Base-by-base conservation (phyloP, 2,888 invertebrate genomes). In the Cactoblastis cactorum region DNA sequence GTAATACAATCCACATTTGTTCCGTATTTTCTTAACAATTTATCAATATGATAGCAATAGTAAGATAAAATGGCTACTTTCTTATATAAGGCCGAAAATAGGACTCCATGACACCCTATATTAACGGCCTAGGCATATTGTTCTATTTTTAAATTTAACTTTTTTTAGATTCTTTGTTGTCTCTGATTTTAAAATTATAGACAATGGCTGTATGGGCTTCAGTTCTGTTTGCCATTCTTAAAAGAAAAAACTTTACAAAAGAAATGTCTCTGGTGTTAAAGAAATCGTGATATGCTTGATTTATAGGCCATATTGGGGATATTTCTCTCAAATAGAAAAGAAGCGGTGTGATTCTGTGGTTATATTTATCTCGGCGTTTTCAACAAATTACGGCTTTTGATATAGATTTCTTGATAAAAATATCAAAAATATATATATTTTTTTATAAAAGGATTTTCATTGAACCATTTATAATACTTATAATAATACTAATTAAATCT, bases 21-120 rank as follows among this genome's bases (percentile, higher is more conserved):
- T 37, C 17, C 11, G 43, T 43, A 43, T 43, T 43, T 43, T 43
- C 43, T 32, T 43, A 43, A 15, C 15, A 28, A n/a, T 43, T 43
- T 43, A 43, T 43, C 46, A 41, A 41, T 37, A 17, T 17, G 35
- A 53, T 39, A 45, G 45, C 47, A 50, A 56, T 28, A 52, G 43
- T 49, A 24, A 3, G 11, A 28, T 11, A 15, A 4, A 0, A 12
- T 28, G 43, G 24, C 43, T 9, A 11, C 8, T 28, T 14, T 18
- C 11, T 9, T 38, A 17, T 37, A 2, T 35, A n/a, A 12, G 39
- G 39, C 39, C 19, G 38, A 19, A 38, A 37, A 4, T 4, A 22
- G 5, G 28, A 28, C 8, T 28, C 28, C 28, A 28, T 28, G 28
- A 22, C 22, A 4, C 3, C 3, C 28, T 28, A 5, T 28, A 28